phyloP scores from a whole-genome alignment of 2,888 invertebrate species.

The Hesperia comma region DNA sequence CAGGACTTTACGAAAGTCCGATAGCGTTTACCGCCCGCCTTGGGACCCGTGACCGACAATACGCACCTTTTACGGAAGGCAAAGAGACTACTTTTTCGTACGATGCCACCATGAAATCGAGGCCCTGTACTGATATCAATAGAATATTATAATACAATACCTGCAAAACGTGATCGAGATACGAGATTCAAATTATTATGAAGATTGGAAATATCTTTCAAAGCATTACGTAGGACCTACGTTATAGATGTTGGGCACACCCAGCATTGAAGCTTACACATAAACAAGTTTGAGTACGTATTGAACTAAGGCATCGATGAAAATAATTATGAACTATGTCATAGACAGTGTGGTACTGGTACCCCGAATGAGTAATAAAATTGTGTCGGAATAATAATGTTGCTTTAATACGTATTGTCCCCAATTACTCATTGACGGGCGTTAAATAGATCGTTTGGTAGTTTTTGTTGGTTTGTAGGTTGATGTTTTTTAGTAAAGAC shows the following conservation, averaged over 20 bases:
- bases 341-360: constrained; percentile 22
- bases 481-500: background rate
- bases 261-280: background rate
- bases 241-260: too few species aligned
- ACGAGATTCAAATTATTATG: background rate
- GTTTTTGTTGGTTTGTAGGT: background rate
- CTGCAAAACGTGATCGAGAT: constrained; percentile 6
- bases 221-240: background rate
- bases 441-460: background rate
- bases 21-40: constrained; percentile 52
- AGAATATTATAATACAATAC: constrained; percentile 22
- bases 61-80: constrained; percentile 30
- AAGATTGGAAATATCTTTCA: background rate
- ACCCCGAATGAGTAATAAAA: constrained; percentile 7
- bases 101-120: constrained; percentile 25
- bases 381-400: constrained; percentile 7
- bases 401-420: constrained; percentile 2
- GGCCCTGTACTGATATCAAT: constrained; percentile 17
- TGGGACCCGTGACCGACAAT: constrained; percentile 15
- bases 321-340: constrained; percentile 16
- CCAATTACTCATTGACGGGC: constrained; percentile 17
- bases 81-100: constrained; percentile 24
- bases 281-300: constrained; percentile 4
- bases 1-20: constrained; percentile 55
- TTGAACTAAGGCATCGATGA: background rate